A percentile compares a stretch with the other conserved stretches of the same genome.
Evolutionary conservation across 2,888 invertebrate species (phyloP).

Genomic region (Synergus laeviventris): DNA sequence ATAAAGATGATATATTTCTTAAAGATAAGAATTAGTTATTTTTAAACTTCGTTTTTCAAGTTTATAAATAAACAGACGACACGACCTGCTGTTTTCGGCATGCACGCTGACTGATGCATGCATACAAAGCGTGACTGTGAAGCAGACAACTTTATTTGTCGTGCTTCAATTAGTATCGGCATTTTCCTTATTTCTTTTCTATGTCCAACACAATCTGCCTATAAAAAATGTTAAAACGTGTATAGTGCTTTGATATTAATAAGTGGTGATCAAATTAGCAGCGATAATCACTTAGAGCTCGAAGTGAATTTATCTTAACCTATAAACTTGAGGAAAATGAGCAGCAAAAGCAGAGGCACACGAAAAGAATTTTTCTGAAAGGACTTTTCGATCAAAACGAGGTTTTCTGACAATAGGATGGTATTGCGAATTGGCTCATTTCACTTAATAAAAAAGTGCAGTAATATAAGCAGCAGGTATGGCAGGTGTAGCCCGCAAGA

Average conservation of each 20-base stretch:
- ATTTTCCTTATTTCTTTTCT: not conserved
- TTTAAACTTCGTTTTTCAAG: not conserved
- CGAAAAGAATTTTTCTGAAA: constrained; percentile 15
- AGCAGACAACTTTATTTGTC: not conserved
- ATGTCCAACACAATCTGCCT: not conserved
- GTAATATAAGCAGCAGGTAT: constrained; percentile 47
- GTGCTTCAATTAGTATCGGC: not conserved
- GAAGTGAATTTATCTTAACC: not conserved
- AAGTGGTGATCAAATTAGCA: not conserved
- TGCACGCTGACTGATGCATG: no score
- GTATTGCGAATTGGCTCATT: constrained; percentile 47
- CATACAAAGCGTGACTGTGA: not conserved
- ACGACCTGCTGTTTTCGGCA: not conserved
- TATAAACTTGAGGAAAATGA: constrained; percentile 26
- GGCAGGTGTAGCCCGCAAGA: constrained; percentile 44
- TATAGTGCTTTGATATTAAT: not conserved
- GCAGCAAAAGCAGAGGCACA: constrained; percentile 19
- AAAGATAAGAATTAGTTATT: not conserved
- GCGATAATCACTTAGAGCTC: not conserved
- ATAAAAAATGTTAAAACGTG: not conserved
- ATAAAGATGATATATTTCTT: not conserved
- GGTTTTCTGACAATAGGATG: constrained; percentile 42
- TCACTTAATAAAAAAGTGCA: constrained; percentile 51
- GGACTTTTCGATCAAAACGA: not conserved
- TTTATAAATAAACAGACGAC: constrained; percentile 3